Base-by-base conservation (phyloP, 2,113 vertebrate genomes). In the Zonotrichia leucophrys region DNA sequence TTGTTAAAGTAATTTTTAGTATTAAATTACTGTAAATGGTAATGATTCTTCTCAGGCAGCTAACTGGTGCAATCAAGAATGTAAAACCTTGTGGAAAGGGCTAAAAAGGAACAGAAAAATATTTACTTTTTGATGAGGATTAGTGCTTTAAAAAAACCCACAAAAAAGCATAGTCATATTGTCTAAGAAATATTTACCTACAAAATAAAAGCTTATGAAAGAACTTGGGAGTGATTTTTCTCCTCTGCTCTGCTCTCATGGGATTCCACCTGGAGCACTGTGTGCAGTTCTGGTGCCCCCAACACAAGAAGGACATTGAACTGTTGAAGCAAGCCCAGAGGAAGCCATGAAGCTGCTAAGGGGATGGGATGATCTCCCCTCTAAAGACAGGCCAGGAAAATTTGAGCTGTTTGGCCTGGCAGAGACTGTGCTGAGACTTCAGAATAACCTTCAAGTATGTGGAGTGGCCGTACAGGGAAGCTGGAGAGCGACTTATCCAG, bases 401-500 rank as follows among this genome's bases (percentile, higher is more conserved):
- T 33, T 37, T 37, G 37, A 44, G 7, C 35, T 35, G 13, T 31
- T 85, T 50, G 25, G 53, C 44, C 46, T 44, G 53, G 25, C 25
- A 14, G 42, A 25, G 7, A 27, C 14, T 25, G 16, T 25, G 13
- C 25, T 0, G 1, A 67, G 25, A 27, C 11, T 59, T 44, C 33
- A 27, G 5, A 12, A 53, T 3, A 50, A 67, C 37, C 31, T 35
- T 76, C 7, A 56, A 50, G 60, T 37, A 8, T 31, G 44, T 5
- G 12, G 24, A 67, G 14, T 21, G 37, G 14, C 25, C 0, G 0
- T 44, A 31, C 9, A 68, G 62, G 14, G 27, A 44, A 77, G 11
- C 27, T 33, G 39, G 18, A 44, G 39, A 33, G 33, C 9, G 17
- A 27, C 9, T 37, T 52, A 59, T 0, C 3, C 0, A 1, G 22